These are phyloP conservation scores for Andrena chrysosceles DNA, from an alignment of 2,888 invertebrate species.

Conservation along the genomic window DNA sequence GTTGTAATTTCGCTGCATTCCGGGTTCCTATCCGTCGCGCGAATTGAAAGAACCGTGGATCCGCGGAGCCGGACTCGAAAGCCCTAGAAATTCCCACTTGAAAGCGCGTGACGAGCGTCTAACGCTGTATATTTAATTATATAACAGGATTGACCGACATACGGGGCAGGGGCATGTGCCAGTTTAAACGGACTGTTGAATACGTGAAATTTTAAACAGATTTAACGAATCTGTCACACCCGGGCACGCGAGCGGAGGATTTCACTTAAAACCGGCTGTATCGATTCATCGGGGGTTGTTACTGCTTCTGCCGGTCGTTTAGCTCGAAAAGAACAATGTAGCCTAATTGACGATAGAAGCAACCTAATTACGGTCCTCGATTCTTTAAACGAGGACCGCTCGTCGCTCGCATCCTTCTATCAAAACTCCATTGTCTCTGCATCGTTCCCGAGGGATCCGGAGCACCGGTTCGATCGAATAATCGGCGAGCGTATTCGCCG, in stretches of 20 bases:
- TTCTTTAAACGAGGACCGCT: background rate
- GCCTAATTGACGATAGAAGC: background rate
- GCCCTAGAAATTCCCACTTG: slow-evolving; percentile 62
- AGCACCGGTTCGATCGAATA: background rate
- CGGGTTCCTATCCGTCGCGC: slow-evolving; percentile 34
- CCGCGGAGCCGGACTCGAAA: slow-evolving; percentile 44
- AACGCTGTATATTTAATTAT: slow-evolving; percentile 75
- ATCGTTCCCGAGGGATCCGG: background rate
- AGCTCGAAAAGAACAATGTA: slow-evolving; percentile 2
- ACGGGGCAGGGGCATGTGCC: slow-evolving; percentile 35
- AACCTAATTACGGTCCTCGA: background rate
- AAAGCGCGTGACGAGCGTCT: background rate
- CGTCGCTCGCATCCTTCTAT: background rate
- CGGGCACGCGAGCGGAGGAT: background rate
- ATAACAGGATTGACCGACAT: slow-evolving; percentile 83
- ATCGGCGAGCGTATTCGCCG: background rate
- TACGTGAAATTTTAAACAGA: slow-evolving; percentile 11
- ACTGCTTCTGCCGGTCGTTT: too few species aligned
- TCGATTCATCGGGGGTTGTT: too few species aligned
- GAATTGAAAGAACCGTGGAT: background rate
- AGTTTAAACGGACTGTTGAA: slow-evolving; percentile 9
- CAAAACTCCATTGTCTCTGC: background rate
- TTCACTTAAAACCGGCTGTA: background rate
- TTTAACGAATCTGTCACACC: background rate
- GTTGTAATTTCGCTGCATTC: slow-evolving; percentile 65